Evolutionary conservation across 2,888 invertebrate genomes (phyloP).

Genomic region (Trichogramma dendrolimi): DNA sequence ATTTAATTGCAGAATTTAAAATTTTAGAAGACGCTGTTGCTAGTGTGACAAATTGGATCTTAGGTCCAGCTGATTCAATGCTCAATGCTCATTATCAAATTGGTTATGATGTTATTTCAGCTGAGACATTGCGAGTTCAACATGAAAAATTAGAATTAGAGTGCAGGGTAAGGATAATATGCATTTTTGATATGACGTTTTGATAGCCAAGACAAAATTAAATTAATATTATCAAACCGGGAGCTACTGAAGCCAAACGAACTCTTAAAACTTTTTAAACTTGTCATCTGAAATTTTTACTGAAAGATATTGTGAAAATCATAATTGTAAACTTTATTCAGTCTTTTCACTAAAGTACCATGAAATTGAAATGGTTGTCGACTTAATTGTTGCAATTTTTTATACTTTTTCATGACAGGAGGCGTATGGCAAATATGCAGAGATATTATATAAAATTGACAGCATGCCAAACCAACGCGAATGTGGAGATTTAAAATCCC

Average conservation of each 20-base stretch:
- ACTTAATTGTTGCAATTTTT: neutral
- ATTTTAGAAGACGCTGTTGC: constrained; percentile 63
- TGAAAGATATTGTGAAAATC: too few relatives aligned
- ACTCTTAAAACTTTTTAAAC: too few relatives aligned
- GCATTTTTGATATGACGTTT: neutral
- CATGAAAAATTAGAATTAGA: constrained; percentile 73
- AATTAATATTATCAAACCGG: too few relatives aligned
- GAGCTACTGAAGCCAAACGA: too few relatives aligned
- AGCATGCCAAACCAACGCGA: constrained; percentile 53
- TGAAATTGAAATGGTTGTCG: neutral
- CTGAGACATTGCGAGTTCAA: constrained; percentile 67
- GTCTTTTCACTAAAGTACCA: neutral
- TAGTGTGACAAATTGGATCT: constrained; percentile 74
- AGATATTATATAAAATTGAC: constrained; percentile 69
- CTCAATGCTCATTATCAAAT: constrained; percentile 68
- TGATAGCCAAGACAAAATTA: neutral
- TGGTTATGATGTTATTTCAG: constrained; percentile 68
- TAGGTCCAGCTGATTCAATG: constrained; percentile 72
- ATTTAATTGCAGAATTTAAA: constrained; percentile 60
- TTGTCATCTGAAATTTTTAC: too few relatives aligned
- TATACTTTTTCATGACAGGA: constrained; percentile 53
- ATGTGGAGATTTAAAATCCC: constrained; percentile 63
- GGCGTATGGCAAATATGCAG: constrained; percentile 75
- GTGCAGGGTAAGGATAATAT: constrained; percentile 58
- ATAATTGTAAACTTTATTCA: too few relatives aligned